Evolutionary conservation across 1,140 invertebrate genomes (phyloP).

Genomic region (Cherax quadricarinatus): DNA sequence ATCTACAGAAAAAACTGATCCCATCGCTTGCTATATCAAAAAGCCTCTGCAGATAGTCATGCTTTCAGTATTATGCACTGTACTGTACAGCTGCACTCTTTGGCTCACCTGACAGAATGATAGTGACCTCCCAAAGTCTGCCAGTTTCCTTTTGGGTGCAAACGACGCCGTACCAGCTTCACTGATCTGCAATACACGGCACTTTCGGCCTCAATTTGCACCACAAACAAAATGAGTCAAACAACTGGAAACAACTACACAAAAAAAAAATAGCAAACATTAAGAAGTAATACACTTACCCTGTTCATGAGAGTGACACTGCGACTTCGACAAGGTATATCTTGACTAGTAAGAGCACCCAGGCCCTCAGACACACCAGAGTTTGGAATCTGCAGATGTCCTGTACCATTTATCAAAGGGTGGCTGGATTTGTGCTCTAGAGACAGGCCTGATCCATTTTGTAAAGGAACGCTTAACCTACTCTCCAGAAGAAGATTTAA

Average conservation of each 20-base stretch:
- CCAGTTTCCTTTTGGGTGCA: slow-evolving; percentile 43
- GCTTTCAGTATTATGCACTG: not conserved
- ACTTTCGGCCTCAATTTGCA: slow-evolving; percentile 6
- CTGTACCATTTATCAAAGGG: not conserved
- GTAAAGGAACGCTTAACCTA: not conserved
- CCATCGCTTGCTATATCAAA: too few species aligned
- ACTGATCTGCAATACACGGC: slow-evolving; percentile 37
- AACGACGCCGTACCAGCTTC: not conserved
- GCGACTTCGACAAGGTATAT: slow-evolving; percentile 15
- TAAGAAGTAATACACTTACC: not conserved
- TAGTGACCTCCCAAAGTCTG: slow-evolving; percentile 31
- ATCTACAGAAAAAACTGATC: too few species aligned
- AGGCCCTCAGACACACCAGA: not conserved
- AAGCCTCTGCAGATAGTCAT: not conserved
- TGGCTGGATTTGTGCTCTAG: not conserved
- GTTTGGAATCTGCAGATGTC: not conserved
- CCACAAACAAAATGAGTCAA: slow-evolving; percentile 11
- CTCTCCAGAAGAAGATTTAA: not conserved
- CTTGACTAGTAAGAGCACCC: not conserved
- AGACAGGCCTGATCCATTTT: slow-evolving; percentile 8
- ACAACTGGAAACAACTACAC: not conserved
- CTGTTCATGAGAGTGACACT: slow-evolving; percentile 41
- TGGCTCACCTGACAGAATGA: slow-evolving; percentile 46
- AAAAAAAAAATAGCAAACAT: too few species aligned
- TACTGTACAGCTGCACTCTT: not conserved